These are phyloP conservation scores for Lagorchestes hirsutus DNA, from an alignment of 2,797 vertebrate species.

Conservation along the genomic window DNA sequence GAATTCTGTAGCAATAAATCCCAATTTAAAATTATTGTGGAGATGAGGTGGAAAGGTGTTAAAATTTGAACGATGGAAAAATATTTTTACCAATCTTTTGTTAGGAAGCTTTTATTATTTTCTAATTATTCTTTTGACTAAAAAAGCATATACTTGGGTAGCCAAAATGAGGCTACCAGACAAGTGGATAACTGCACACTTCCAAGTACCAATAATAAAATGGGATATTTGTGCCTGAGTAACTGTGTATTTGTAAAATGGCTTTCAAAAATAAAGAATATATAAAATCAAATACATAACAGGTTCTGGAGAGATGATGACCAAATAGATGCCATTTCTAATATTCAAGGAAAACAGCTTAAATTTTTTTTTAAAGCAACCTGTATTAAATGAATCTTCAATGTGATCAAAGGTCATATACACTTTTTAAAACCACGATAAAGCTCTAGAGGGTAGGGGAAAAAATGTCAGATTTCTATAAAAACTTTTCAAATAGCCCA, in stretches of 20 bases:
- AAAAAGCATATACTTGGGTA: background rate
- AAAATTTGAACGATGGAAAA: background rate
- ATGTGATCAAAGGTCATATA: background rate
- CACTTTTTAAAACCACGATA: background rate
- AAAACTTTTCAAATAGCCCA: background rate
- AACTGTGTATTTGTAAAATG: slow-evolving; percentile 6
- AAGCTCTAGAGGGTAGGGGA: background rate
- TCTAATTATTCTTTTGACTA: background rate
- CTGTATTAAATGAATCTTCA: background rate
- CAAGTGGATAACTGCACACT: background rate
- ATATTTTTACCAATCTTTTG: background rate
- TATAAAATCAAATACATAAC: background rate
- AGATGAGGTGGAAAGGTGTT: background rate
- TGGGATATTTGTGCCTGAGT: background rate
- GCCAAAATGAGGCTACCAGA: background rate
- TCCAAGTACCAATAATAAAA: background rate
- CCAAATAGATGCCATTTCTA: background rate
- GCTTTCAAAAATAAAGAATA: slow-evolving; percentile 34
- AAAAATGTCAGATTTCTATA: background rate
- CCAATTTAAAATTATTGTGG: background rate
- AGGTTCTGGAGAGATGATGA: background rate
- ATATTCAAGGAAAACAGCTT: background rate
- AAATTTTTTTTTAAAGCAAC: background rate
- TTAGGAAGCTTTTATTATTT: background rate
- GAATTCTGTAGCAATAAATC: background rate